Evolutionary conservation across 2,797 vertebrate genomes (phyloP).

Genomic region (Cygnus olor): DNA sequence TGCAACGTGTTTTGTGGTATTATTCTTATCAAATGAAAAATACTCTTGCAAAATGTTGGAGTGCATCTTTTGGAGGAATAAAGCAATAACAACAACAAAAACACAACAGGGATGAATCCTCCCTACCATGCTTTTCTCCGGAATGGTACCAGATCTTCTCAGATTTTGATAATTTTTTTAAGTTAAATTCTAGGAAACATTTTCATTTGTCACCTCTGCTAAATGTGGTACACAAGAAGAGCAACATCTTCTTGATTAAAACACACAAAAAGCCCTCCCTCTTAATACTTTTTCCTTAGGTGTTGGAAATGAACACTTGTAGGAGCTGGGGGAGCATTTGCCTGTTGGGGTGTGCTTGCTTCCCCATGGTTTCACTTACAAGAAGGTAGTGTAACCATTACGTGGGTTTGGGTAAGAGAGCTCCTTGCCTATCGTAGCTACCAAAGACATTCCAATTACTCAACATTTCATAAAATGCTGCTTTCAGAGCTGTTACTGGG

Average conservation of each 20-base stretch:
- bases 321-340: not conserved
- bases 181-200: not conserved
- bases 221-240: not conserved
- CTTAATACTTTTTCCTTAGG: not conserved
- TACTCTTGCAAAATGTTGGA: not conserved
- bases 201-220: not conserved
- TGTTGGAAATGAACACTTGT: not conserved
- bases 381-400: not conserved
- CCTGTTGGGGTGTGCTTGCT: not conserved
- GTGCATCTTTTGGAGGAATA: not conserved
- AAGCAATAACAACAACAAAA: not conserved
- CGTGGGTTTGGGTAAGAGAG: not conserved
- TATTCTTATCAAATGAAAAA: not conserved
- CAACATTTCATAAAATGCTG: not conserved
- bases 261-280: not conserved
- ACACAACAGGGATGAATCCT: not conserved
- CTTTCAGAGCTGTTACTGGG: not conserved
- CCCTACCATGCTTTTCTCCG: not conserved
- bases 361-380: not conserved
- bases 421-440: not conserved
- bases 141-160: not conserved
- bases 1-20: not conserved
- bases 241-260: not conserved
- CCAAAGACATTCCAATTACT: not conserved
- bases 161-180: not conserved